Evolutionary conservation across 2,888 invertebrate genomes (phyloP).

Genomic region (Baccha elongata): DNA sequence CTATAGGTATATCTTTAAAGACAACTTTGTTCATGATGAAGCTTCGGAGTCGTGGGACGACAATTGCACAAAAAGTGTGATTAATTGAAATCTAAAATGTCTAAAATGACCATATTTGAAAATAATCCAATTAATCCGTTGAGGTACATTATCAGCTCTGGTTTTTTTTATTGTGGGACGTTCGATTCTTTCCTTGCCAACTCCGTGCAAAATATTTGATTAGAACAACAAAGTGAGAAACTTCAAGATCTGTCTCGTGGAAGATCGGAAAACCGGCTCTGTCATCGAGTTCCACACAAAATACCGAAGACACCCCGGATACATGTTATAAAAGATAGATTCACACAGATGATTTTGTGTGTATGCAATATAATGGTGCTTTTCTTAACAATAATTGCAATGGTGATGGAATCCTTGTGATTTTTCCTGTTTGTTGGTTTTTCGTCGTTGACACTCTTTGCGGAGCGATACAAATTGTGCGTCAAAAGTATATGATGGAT

Average conservation of each 20-base stretch:
- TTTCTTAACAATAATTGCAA: conserved; percentile 48
- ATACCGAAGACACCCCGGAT: conserved; percentile 36
- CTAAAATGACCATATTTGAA: conserved; percentile 68
- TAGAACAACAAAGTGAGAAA: conserved; percentile 38
- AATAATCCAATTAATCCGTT: conserved; percentile 74
- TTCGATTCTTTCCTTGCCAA: neutral
- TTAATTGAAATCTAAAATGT: conserved; percentile 73
- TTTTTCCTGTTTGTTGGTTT: conserved; percentile 58
- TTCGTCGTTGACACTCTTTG: conserved; percentile 64
- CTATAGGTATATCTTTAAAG: conserved; percentile 33
- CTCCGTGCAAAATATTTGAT: conserved; percentile 20
- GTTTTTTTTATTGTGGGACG: conserved; percentile 8
- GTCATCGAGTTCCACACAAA: conserved; percentile 12
- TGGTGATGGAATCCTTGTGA: conserved; percentile 72
- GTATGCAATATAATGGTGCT: conserved; percentile 10
- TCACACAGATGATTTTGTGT: conserved; percentile 17
- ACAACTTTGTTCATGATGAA: neutral
- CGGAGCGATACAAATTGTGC: conserved; percentile 73
- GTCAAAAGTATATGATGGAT: conserved; percentile 73
- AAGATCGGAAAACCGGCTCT: conserved; percentile 55
- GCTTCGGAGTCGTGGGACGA: conserved; percentile 56
- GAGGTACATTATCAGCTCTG: conserved; percentile 68
- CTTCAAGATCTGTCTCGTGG: conserved; percentile 1
- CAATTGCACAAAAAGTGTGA: conserved; percentile 67
- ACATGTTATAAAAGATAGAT: conserved; percentile 56